phyloP scores from a whole-genome alignment of 2,888 invertebrate genomes.

The Agrypnus murinus region DNA sequence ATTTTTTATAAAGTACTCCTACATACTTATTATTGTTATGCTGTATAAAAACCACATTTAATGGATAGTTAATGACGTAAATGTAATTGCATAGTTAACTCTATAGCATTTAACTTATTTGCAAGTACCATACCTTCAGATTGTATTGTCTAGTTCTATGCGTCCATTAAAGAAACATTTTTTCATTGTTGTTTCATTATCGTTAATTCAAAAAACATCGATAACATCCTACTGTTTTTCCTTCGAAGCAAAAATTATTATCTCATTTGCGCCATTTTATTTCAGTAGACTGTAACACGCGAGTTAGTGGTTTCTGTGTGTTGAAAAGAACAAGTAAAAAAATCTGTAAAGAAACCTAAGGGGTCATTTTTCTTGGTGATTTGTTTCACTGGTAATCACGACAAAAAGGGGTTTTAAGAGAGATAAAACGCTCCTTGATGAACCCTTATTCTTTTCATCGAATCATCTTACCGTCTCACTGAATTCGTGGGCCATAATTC shows the following conservation, averaged over 20 bases:
- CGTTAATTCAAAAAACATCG: too few species aligned
- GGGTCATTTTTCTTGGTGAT: slow-evolving; percentile 29
- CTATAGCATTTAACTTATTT: too few species aligned
- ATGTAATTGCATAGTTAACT: too few species aligned
- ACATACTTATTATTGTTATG: too few species aligned
- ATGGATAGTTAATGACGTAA: too few species aligned
- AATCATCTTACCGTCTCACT: slow-evolving; percentile 13
- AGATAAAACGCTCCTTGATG: slow-evolving; percentile 30
- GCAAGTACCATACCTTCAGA: too few species aligned
- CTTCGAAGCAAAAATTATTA: slow-evolving; percentile 6
- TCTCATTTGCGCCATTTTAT: neutral
- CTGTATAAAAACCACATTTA: too few species aligned
- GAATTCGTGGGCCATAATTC: neutral
- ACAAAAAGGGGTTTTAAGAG: slow-evolving; percentile 30
- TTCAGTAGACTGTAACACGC: slow-evolving; percentile 7
- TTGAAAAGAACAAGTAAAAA: slow-evolving; percentile 4
- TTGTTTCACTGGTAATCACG: slow-evolving; percentile 24
- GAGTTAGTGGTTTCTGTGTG: neutral
- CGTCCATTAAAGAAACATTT: too few species aligned
- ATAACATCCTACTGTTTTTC: neutral
- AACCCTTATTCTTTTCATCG: slow-evolving; percentile 31
- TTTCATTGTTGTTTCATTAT: too few species aligned
- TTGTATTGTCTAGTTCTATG: too few species aligned
- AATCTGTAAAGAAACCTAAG: slow-evolving; percentile 18
- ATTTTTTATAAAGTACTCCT: too few species aligned